Percentiles rank a stretch among this genome's conserved stretches.
phyloP scores from a whole-genome alignment of 2,888 invertebrate genomes.

The Drosophila formosana region DNA sequence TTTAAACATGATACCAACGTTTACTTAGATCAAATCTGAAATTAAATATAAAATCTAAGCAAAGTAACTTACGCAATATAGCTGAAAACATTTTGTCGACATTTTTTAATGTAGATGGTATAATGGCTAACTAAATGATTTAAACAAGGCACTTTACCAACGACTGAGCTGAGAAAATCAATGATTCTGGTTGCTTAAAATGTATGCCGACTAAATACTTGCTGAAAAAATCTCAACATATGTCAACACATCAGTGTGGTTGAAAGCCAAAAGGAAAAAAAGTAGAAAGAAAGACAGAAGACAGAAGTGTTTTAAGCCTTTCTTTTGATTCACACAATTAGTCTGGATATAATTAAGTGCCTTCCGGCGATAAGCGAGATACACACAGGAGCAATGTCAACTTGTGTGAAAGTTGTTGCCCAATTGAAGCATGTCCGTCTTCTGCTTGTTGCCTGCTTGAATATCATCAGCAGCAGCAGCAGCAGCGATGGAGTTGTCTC shows the following conservation, averaged over 20 bases:
- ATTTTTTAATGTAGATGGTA: too few species aligned
- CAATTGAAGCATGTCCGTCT: constrained; percentile 13
- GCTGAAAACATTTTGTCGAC: too few species aligned
- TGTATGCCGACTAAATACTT: neutral
- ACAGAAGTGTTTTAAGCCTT: constrained; percentile 17
- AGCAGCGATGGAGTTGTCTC: constrained; percentile 1
- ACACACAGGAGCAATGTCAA: constrained; percentile 37
- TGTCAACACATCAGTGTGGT: neutral
- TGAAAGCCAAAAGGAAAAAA: neutral
- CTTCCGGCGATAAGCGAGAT: constrained; percentile 40
- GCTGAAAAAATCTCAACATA: neutral
- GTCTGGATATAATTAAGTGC: constrained; percentile 35
- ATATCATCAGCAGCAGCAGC: constrained; percentile 5
- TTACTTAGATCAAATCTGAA: too few species aligned
- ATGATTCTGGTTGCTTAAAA: neutral
- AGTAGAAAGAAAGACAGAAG: neutral
- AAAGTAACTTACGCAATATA: too few species aligned
- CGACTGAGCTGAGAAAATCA: too few species aligned
- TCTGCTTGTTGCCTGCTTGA: constrained; percentile 18
- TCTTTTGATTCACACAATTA: constrained; percentile 28
- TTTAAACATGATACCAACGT: too few species aligned
- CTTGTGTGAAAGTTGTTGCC: constrained; percentile 49
- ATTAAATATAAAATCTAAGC: too few species aligned
- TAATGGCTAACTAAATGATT: too few species aligned
- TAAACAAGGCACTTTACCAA: too few species aligned